These are phyloP conservation scores for Spea multiplicata DNA, from an alignment of 2,113 vertebrate genomes.

Conservation along the genomic window DNA sequence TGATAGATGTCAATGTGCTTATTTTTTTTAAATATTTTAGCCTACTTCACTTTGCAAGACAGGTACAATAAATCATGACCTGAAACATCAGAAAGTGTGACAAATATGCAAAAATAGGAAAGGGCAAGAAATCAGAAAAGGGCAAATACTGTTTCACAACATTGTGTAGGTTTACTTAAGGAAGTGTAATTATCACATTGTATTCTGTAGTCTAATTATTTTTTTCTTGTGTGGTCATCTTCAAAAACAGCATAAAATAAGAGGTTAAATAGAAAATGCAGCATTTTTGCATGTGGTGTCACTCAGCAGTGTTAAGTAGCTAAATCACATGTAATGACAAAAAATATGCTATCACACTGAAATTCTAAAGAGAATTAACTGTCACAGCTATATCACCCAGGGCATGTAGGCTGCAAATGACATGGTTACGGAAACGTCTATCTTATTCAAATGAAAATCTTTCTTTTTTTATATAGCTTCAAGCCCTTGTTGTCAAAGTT, in stretches of 20 bases:
- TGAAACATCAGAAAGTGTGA: no score
- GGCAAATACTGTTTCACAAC: no score
- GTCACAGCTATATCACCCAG: not conserved
- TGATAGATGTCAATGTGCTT: no score
- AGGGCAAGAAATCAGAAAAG: no score
- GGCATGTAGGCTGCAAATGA: constrained; percentile 12
- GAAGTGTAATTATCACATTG: no score
- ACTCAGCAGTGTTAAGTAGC: not conserved
- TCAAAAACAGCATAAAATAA: not conserved
- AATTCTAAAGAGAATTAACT: not conserved
- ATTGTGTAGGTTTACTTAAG: no score
- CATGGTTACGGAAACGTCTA: constrained; percentile 16
- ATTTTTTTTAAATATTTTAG: no score
- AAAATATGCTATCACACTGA: not conserved
- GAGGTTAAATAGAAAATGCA: not conserved
- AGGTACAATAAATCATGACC: no score
- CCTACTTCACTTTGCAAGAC: no score
- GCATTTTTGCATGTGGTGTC: not conserved
- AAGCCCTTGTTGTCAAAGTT: constrained; percentile 26
- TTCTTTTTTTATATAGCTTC: constrained; percentile 23
- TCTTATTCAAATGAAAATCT: constrained; percentile 21
- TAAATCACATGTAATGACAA: not conserved
- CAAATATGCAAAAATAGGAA: no score
- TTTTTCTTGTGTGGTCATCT: not conserved
- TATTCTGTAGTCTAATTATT: no score